These are phyloP conservation scores for Sternarchorhynchus goeldii DNA, from an alignment of 2,797 vertebrate genomes.

Conservation along the genomic window DNA sequence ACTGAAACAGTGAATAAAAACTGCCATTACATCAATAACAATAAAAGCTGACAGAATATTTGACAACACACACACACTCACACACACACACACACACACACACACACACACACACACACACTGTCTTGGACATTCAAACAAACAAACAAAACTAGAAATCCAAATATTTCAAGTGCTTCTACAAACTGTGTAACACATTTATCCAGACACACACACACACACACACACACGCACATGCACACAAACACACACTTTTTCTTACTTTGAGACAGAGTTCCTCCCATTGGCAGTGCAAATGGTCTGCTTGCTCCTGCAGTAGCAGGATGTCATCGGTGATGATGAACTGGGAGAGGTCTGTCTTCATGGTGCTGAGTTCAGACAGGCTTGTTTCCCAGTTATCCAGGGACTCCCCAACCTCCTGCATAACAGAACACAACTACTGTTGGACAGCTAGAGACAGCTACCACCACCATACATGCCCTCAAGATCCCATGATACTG, in stretches of 20 bases:
- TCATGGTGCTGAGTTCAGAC: constrained; percentile 81
- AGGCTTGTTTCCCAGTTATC: constrained; percentile 83
- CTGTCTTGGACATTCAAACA: not conserved
- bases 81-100: constrained; percentile 17
- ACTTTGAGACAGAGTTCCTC: constrained; percentile 90
- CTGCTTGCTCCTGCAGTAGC: constrained; percentile 85
- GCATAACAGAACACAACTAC: constrained; percentile 79
- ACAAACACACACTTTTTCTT: constrained; percentile 32
- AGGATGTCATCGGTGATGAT: constrained; percentile 82
- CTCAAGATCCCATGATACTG: constrained; percentile 25
- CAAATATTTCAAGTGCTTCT: too few species aligned
- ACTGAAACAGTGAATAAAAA: too few species aligned
- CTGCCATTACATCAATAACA: too few species aligned
- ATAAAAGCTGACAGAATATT: too few species aligned
- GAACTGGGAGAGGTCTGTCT: constrained; percentile 81
- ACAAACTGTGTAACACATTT: not conserved
- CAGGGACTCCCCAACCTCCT: constrained; percentile 88
- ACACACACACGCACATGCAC: constrained; percentile 15
- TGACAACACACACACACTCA: not conserved
- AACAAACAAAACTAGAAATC: too few species aligned
- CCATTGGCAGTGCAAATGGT: constrained; percentile 88
- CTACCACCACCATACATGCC: not conserved
- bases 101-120: constrained; percentile 10
- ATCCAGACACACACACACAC: constrained; percentile 15
- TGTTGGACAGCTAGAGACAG: constrained; percentile 48